These are phyloP conservation scores for Haliclystus octoradiatus DNA, from an alignment of 30 jellyfish, hydroid and myxozoan species.

Conservation along the genomic window DNA sequence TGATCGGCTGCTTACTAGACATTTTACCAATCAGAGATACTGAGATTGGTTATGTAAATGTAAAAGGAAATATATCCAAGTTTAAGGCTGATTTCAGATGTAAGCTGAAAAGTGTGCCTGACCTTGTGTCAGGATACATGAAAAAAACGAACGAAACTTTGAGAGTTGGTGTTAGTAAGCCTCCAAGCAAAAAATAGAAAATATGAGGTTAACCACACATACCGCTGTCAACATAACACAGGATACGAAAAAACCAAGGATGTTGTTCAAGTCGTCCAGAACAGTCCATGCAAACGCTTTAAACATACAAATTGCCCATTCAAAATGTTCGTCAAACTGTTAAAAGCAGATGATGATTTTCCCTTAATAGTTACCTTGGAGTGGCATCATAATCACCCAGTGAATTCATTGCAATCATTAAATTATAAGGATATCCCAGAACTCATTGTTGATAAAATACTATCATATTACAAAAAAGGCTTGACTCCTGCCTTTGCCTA, in stretches of 20 bases:
- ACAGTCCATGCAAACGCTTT: slow-evolving; percentile 10
- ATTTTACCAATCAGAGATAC: background rate
- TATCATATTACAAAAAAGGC: background rate
- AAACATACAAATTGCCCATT: slow-evolving; percentile 11
- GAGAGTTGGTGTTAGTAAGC: background rate
- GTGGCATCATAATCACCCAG: slow-evolving; percentile 1
- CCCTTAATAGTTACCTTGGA: background rate
- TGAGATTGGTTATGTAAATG: background rate
- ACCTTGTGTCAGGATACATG: slow-evolving; percentile 4
- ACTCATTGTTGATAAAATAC: too few species aligned
- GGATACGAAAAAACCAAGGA: slow-evolving; percentile 8
- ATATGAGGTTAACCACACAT: background rate
- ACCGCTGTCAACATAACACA: slow-evolving; percentile 21
- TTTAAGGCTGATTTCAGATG: slow-evolving; percentile 8
- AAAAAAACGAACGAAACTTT: slow-evolving; percentile 9
- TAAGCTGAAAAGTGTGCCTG: background rate
- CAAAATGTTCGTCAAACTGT: background rate
- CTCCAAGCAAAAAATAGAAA: slow-evolving; percentile 1
- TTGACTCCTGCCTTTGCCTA: background rate
- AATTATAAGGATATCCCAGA: background rate
- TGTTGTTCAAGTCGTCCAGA: background rate
- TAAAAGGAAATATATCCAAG: background rate
- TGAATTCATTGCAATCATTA: background rate
- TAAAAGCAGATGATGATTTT: background rate
- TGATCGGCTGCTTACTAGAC: background rate